Evolutionary conservation across 2,797 vertebrate species (phyloP), one percentile per base, ranked within the genome.

Genomic region (Anableps anableps): DNA sequence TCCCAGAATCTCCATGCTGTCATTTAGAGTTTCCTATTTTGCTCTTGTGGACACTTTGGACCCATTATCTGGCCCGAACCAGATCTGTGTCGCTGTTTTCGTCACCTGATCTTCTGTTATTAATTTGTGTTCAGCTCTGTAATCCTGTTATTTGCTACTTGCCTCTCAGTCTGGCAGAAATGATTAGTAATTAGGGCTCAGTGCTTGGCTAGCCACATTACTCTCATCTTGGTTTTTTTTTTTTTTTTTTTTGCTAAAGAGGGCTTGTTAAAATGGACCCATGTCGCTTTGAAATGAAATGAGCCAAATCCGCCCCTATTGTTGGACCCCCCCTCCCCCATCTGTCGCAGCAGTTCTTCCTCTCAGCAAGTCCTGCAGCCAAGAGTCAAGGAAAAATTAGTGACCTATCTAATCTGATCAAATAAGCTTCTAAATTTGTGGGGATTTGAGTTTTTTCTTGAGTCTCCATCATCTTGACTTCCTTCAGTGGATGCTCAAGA

Each of bases 221-320:
- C 85, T 77, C 83, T 85, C 71, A 5, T 91, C 85, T 87, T 73
- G 55, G 75, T 72, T 78, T 89, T 92, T 84, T 74, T 78, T 89
- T 90, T 16, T 70, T 79, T 89, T 62, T 34, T 64, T 62, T 38
- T 66, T 36, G 19, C 36, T 80, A 79, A 55, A 43, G 80, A 82
- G 83, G 1, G 85, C 91, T 93, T 84, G 89, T 93, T 93, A 91
- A 88, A 91, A 85, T 34, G 82, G 88, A 90, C 90, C 79, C 38
- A 80, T 13, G 70, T 81, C n/a, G 41, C 86, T 89, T 88, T 88
- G 80, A 88, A 77, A 86, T 79, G 71, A 89, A 92, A 91, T 84
- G 82, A 92, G 85, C 85, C 87, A 87, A 73, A 88, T 88, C 85
- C 85, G 29, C 82, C 85, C 81, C 73, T 76, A 55, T 84, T 83